Base-by-base conservation (phyloP, 2,797 vertebrate genomes). In the Falco cherrug region DNA sequence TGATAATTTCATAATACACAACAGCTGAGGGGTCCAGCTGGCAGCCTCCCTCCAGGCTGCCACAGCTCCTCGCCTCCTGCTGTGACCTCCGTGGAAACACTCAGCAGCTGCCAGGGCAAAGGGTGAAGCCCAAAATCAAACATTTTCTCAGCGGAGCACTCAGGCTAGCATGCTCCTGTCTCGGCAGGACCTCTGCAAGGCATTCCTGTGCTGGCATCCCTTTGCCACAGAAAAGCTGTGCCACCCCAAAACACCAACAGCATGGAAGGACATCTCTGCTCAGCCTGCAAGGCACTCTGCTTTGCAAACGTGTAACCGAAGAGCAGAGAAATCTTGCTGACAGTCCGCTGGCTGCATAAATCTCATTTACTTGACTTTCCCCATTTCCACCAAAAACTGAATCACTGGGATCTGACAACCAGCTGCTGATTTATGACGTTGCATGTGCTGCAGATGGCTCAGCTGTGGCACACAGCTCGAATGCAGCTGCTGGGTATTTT, bases 101-200 rank as follows among this genome's bases (percentile, higher is more conserved):
- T 35, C 79, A n/a, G 5, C 88, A 84, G 73, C 76, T 94, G 80
- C 65, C 80, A 56, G 25, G 29, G 48, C 43, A 70, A 56, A 80
- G 16, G 15, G 15, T 8, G 5, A 74, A 93, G 53, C 43, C 56
- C 57, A 10, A 63, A 82, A 37, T 25, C n/a, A 31, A 43, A 18
- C 6, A 5, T 68, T 78, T 93, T 26, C 41, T 59, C 56, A 43
- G 70, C 25, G 6, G 1, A 82, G 53, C 17, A 3, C 22, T 61
- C 41, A 20, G 24, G 7, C 24, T 16, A 29, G 14, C 0, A 0
- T 1, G 8, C 6, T 64, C 2, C 57, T 57, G 35, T 11, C 67
- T 31, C 3, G 0, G 53, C 37, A 77, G 57, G n/a, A 39, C 24
- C 70, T n/a, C 31, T 12, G 18, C 0, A 0, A 64, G 28, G 17